Evolutionary conservation across 92 coral and sea anemone species (phyloP).

Genomic region (Umimayanthus chanpuru): DNA sequence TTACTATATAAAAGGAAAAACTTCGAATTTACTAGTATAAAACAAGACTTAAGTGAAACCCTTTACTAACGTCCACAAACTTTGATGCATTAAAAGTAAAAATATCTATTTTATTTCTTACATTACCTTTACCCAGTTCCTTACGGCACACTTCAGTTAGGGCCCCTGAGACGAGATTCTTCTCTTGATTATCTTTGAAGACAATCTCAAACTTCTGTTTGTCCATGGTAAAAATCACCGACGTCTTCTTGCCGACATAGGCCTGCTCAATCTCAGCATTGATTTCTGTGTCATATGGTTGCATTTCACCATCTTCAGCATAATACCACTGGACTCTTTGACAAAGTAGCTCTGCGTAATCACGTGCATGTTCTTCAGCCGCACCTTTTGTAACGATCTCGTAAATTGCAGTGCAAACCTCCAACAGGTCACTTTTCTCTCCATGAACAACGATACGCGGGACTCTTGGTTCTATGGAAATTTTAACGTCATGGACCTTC

Average conservation of each 20-base stretch:
- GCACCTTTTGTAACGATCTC: conserved; percentile 47
- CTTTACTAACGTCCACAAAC: too few species aligned
- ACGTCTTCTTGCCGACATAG: conserved; percentile 33
- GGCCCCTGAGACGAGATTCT: conserved; percentile 42
- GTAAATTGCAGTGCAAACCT: conserved; percentile 29
- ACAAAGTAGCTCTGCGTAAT: conserved; percentile 57
- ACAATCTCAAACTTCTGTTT: conserved; percentile 54
- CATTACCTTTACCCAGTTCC: conserved; percentile 66
- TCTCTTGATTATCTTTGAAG: conserved; percentile 66
- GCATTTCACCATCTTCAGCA: conserved; percentile 21
- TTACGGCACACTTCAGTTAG: conserved; percentile 54
- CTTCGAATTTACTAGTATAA: too few species aligned
- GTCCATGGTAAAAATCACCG: conserved; percentile 39
- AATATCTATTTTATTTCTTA: too few species aligned
- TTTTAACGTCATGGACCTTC: conserved; percentile 8
- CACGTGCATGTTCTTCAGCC: conserved; percentile 63
- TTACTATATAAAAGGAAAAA: too few species aligned
- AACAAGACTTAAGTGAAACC: too few species aligned
- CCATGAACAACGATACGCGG: conserved; percentile 64
- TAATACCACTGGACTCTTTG: conserved; percentile 74
- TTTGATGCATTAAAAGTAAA: too few species aligned
- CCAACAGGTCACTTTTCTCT: conserved; percentile 51
- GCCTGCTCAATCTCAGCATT: conserved; percentile 77
- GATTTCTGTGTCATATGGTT: conserved; percentile 49
- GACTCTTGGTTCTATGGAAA: conserved; percentile 46